Evolutionary conservation across 1,140 invertebrate species (phyloP).

Genomic region (Portunus trituberculatus): DNA sequence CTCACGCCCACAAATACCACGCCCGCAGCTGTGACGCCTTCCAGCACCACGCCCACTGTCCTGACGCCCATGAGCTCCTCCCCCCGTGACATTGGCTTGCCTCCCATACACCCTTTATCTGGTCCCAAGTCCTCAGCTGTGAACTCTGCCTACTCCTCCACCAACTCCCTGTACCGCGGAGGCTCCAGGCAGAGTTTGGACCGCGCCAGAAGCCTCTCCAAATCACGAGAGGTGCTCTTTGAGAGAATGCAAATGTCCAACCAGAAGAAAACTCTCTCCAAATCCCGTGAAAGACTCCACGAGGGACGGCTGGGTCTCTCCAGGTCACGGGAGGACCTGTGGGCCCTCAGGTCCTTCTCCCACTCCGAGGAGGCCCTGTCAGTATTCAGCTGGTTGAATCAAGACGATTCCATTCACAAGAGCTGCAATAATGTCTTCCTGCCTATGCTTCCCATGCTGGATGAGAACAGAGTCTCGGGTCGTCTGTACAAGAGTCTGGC

Average conservation of each 20-base stretch:
- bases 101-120: conserved; percentile 61
- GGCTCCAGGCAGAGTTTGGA: conserved; percentile 74
- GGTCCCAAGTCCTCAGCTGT: conserved; percentile 57
- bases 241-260: conserved; percentile 82
- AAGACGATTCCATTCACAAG: conserved; percentile 75
- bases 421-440: conserved; percentile 77
- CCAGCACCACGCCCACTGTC: conserved; percentile 64
- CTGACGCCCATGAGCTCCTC: conserved; percentile 73
- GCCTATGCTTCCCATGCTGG: conserved; percentile 70
- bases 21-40: conserved; percentile 56
- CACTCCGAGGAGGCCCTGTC: conserved; percentile 76
- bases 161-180: conserved; percentile 68
- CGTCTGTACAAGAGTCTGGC: conserved; percentile 77
- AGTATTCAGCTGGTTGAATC: conserved; percentile 69
- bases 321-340: conserved; percentile 72
- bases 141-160: conserved; percentile 68
- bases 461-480: conserved; percentile 67
- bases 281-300: conserved; percentile 81
- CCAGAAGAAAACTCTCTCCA: conserved; percentile 79
- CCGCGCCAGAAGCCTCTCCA: conserved; percentile 81
- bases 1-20: conserved; percentile 61
- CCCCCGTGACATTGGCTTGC: conserved; percentile 66
- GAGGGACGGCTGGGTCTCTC: conserved; percentile 76
- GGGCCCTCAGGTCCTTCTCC: conserved; percentile 72
- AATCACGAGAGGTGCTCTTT: conserved; percentile 83